Evolutionary conservation across 2,888 invertebrate genomes (phyloP).

Genomic region (Rotaria sp.): DNA sequence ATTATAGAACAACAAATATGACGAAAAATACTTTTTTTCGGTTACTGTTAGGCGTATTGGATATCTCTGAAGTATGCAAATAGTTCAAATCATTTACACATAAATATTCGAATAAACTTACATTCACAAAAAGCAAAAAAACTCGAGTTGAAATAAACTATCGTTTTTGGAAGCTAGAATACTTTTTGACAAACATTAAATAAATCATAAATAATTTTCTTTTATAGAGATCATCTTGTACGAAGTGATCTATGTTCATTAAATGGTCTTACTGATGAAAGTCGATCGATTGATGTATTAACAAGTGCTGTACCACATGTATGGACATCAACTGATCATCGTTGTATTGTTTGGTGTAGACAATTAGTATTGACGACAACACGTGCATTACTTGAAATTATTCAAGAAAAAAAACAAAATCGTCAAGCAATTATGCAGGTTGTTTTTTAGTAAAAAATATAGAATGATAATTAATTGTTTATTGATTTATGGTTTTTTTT

Average conservation of each 20-base stretch:
- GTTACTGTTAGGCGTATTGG: no score
- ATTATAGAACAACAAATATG: no score
- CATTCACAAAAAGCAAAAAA: no score
- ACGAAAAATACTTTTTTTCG: no score
- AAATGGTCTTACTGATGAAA: slow-evolving; percentile 25
- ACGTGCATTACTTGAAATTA: slow-evolving; percentile 35
- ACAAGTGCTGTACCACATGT: slow-evolving; percentile 44
- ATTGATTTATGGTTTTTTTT: not conserved
- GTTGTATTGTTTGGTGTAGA: slow-evolving; percentile 51
- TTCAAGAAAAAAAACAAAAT: not conserved
- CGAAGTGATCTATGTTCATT: slow-evolving; percentile 36
- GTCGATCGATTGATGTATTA: slow-evolving; percentile 25
- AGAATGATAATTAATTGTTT: not conserved
- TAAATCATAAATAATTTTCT: no score
- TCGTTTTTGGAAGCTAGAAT: no score
- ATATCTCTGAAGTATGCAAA: no score
- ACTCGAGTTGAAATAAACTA: no score
- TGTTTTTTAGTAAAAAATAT: not conserved
- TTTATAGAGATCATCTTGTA: slow-evolving; percentile 37
- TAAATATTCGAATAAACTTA: no score
- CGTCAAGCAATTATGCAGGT: not conserved
- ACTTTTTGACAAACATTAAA: no score
- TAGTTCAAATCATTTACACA: no score
- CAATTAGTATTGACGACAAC: slow-evolving; percentile 44
- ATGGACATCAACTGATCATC: slow-evolving; percentile 47